These are phyloP conservation scores for Agonopterix arenella DNA, from an alignment of 2,888 invertebrate species.

Conservation along the genomic window DNA sequence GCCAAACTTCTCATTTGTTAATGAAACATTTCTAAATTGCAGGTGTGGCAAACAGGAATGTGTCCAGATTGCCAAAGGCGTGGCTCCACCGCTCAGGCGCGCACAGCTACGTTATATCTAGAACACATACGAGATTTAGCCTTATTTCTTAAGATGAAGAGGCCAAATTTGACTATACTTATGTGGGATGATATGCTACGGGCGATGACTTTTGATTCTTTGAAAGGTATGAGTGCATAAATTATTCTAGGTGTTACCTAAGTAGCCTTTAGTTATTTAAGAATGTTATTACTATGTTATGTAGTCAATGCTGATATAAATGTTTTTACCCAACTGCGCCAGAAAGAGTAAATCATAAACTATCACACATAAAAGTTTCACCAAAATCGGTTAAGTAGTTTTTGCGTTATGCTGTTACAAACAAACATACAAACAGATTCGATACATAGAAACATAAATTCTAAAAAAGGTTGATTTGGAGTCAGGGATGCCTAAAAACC, in stretches of 20 bases:
- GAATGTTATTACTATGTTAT: too few species aligned
- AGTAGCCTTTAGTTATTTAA: too few species aligned
- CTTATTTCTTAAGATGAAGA: constrained; percentile 75
- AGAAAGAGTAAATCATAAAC: too few species aligned
- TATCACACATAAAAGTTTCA: too few species aligned
- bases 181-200: constrained; percentile 95
- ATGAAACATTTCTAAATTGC: constrained; percentile 7
- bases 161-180: constrained; percentile 80
- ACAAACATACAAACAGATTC: too few species aligned
- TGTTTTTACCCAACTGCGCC: too few species aligned
- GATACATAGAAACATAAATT: too few species aligned
- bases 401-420: too few species aligned
- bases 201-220: constrained; percentile 65
- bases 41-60: constrained; percentile 85
- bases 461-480: too few species aligned
- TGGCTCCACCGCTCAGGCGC: constrained; percentile 60
- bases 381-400: too few species aligned
- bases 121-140: constrained; percentile 81
- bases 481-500: too few species aligned
- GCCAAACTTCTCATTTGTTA: neutral
- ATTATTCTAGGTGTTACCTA: neutral
- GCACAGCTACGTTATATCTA: constrained; percentile 78
- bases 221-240: constrained; percentile 66
- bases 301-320: too few species aligned
- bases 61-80: constrained; percentile 76